Percentiles rank a stretch among this genome's conserved stretches.
These are phyloP conservation scores for Glossosoma conforme DNA, from an alignment of 1,140 invertebrate species.

Conservation along the genomic window DNA sequence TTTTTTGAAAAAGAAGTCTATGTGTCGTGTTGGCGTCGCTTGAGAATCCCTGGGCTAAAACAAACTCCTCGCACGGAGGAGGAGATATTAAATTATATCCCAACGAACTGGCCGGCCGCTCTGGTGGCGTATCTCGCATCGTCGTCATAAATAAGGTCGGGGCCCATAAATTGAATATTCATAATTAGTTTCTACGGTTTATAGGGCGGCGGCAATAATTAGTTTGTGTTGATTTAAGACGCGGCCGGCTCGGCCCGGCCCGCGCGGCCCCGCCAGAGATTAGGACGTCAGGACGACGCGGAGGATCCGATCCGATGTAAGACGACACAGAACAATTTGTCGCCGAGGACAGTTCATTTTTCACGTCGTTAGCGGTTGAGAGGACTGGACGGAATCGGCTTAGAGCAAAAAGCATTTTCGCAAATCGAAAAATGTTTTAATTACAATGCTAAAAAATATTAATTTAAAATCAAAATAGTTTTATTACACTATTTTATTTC, in stretches of 20 bases:
- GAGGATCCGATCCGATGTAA: constrained; percentile 6
- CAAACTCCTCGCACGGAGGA: constrained; percentile 19
- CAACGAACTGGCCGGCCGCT: constrained; percentile 9
- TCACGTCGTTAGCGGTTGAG: no score
- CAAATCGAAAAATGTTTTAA: no score
- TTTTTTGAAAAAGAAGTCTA: no score
- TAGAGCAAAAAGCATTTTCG: no score
- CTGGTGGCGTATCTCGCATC: constrained; percentile 28
- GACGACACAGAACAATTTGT: constrained; percentile 9
- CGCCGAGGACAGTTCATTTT: constrained; percentile 5
- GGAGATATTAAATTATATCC: constrained; percentile 30
- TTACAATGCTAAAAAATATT: no score
- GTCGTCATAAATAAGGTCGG: constrained; percentile 29
- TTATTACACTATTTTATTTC: no score
- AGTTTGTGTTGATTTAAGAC: constrained; percentile 29
- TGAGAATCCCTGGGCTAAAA: no score
- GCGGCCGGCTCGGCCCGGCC: background rate
- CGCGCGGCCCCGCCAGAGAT: background rate
- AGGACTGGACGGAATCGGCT: no score
- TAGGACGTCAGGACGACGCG: background rate
- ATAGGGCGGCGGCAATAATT: constrained; percentile 28
- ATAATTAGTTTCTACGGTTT: constrained; percentile 32
- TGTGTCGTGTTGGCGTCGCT: no score
- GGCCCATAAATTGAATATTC: constrained; percentile 32
- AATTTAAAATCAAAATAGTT: no score